A percentile compares a stretch with the other conserved stretches of the same genome.
Evolutionary conservation across 2,888 invertebrate genomes (phyloP).

Genomic region (Axea sp.): DNA sequence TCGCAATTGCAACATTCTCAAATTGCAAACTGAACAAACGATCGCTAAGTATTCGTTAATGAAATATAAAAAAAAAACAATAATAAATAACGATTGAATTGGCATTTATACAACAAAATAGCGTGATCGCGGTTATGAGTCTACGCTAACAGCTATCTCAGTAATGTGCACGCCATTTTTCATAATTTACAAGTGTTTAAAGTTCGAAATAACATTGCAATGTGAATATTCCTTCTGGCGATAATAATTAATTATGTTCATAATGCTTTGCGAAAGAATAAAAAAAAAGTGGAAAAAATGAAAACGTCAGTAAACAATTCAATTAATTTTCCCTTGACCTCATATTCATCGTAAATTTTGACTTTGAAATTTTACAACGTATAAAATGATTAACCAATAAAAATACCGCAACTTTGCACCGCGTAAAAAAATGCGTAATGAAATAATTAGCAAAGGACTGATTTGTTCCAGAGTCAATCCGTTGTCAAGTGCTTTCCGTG

Average conservation of each 20-base stretch:
- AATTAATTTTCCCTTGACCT: conserved; percentile 47
- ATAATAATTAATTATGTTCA: conserved; percentile 54
- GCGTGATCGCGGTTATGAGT: conserved; percentile 17
- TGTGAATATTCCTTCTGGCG: conserved; percentile 43
- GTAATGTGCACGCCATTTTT: conserved; percentile 49
- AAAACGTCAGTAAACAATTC: conserved; percentile 26
- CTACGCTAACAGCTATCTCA: conserved; percentile 39
- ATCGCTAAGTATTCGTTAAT: conserved; percentile 37
- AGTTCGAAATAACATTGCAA: conserved; percentile 29
- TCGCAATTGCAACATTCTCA: conserved; percentile 6
- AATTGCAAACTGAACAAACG: not conserved
- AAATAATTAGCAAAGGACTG: too few species aligned
- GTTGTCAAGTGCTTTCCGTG: too few species aligned
- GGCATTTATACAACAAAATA: conserved; percentile 14
- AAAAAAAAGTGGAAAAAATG: too few species aligned
- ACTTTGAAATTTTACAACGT: conserved; percentile 15
- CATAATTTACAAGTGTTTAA: conserved; percentile 45
- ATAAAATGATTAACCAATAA: conserved; percentile 1
- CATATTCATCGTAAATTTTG: conserved; percentile 35
- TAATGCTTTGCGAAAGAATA: too few species aligned
- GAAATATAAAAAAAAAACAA: too few species aligned
- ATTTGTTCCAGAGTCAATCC: too few species aligned
- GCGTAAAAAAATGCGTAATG: too few species aligned
- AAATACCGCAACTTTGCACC: too few species aligned
- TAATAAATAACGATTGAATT: conserved; percentile 30